Evolutionary conservation across 2,113 vertebrate species (phyloP), one percentile per base, ranked within the genome.

Genomic region (Platysteira castanea): DNA sequence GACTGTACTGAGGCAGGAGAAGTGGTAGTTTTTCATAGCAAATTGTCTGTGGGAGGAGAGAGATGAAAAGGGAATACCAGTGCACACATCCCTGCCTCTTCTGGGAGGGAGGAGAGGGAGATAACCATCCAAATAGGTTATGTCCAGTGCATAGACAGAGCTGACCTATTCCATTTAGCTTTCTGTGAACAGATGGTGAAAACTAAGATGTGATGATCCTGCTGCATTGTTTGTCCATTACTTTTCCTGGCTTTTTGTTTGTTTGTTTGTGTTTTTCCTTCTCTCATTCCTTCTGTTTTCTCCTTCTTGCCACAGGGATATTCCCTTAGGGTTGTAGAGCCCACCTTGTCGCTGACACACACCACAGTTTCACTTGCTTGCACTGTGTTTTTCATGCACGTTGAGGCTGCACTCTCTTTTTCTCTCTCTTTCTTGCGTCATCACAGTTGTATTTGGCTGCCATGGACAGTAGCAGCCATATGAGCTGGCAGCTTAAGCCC

Each of bases 401-500:
- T 98, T 98, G 97, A 98, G 98, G 98, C 97, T 95, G 84, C 98
- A 96, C 98, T 97, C 95, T 98, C 96, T 98, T 95, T 98, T 97
- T 98, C 98, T 98, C 98, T 97, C 95, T 98, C 96, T 95, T 87
- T 97, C 98, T 97, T 92, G 98, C 98, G 92, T 97, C 98, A 98
- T 98, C 98, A 97, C 98, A 99, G 99, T 98, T 99, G 98, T 99
- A 99, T 99, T 99, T 99, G 98, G 99, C 99, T 97, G 98, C 99
- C 97, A 97, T 98, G 98, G 99, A 99, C 98, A 99, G 98, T 99
- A 98, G 98, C 98, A 98, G 99, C 98, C 99, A 98, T 98, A 97
- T 98, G 96, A 98, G 98, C 98, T 99, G 99, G 99, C 99, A 99
- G 98, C 98, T 99, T 99, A 99, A 99, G 98, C 99, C 99, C 98